A percentile compares a stretch with the other conserved stretches of the same genome.
phyloP scores from a whole-genome alignment of 2,113 vertebrate species.

The Seriola dumerili region DNA sequence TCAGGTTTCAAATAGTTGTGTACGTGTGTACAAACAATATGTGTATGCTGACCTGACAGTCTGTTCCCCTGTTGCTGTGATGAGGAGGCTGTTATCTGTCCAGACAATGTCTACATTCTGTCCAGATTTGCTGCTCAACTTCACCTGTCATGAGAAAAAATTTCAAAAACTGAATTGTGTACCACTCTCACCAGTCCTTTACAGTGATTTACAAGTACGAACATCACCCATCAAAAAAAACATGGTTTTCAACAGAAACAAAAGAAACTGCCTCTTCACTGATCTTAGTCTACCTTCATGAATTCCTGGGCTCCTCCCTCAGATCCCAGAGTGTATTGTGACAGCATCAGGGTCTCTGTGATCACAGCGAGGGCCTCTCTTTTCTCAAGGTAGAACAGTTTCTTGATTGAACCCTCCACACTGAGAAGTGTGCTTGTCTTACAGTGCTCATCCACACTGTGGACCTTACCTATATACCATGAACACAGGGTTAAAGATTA shows the following conservation, averaged over 20 bases:
- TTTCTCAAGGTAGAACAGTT: constrained; percentile 88
- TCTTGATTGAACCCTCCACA: constrained; percentile 86
- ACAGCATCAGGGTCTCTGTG: constrained; percentile 91
- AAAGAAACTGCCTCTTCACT: not conserved
- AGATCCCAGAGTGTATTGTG: constrained; percentile 86
- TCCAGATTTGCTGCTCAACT: constrained; percentile 89
- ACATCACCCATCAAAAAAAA: not conserved
- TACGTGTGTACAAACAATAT: not conserved
- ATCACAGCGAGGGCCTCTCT: constrained; percentile 89
- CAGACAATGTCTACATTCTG: constrained; percentile 88
- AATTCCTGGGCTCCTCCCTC: constrained; percentile 90
- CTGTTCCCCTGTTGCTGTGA: constrained; percentile 90
- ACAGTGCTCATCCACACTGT: constrained; percentile 90
- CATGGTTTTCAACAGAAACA: not conserved
- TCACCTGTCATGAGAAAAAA: constrained; percentile 86
- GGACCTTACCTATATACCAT: constrained; percentile 87
- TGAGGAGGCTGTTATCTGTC: constrained; percentile 88
- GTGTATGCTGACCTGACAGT: constrained; percentile 88
- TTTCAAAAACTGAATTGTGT: not conserved
- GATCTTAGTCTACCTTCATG: constrained; percentile 87
- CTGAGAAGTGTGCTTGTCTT: constrained; percentile 82
- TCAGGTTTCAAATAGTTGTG: not conserved
- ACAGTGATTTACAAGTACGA: not conserved
- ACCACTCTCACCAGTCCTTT: too few relatives aligned
- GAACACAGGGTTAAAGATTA: not conserved